Base-by-base conservation (phyloP, 2,888 invertebrate species). In the Noctuana brunneofusca region DNA sequence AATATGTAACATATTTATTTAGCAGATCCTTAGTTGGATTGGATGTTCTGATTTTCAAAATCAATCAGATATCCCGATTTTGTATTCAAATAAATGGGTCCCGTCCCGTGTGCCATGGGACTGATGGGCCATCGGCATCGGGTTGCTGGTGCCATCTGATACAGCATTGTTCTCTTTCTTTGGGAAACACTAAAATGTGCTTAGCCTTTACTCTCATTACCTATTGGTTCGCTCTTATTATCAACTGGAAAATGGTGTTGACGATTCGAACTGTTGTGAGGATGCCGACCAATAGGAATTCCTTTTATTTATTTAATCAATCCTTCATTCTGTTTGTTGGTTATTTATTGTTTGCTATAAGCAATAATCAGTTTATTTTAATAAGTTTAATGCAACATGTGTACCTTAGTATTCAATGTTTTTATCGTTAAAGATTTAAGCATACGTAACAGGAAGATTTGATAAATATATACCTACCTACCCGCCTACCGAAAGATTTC, bases 111-210 rank as follows among this genome's bases (percentile, higher is more conserved):
- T n/a, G n/a, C n/a, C n/a, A n/a, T 41, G 20, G 41, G n/a, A 2
- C 3, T 35, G 43, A 16, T 35, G 53, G 56, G 20, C 55, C 41
- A 54, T 27, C 11, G 14, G 27, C 22, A 22, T 38, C 38, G 55
- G 55, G 54, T 55, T 55, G 16, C 41, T 38, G 59, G 59, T 30
- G 30, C 53, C 68, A 75, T 69, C 71, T 65, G 75, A 75, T 71
- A 69, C 65, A 60, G 70, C 67, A 71, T 74, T 72, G 68, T 72
- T 65, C 68, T 65, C 71, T 69, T 73, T 74, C 71, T 74, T 72
- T 71, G 68, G 69, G 66, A 63, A 66, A 72, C 70, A 73, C 73
- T 71, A 71, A n/a, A 73, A 72, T 74, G 75, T 74, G 50, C 64
- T 49, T 63, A 62, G 65, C 60, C 64, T 64, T 64, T 27, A 18